A percentile compares a stretch with the other conserved stretches of the same genome.
Conservation (phyloP, 2,113 vertebrate genomes). For the Paradisaea rubra region DNA sequence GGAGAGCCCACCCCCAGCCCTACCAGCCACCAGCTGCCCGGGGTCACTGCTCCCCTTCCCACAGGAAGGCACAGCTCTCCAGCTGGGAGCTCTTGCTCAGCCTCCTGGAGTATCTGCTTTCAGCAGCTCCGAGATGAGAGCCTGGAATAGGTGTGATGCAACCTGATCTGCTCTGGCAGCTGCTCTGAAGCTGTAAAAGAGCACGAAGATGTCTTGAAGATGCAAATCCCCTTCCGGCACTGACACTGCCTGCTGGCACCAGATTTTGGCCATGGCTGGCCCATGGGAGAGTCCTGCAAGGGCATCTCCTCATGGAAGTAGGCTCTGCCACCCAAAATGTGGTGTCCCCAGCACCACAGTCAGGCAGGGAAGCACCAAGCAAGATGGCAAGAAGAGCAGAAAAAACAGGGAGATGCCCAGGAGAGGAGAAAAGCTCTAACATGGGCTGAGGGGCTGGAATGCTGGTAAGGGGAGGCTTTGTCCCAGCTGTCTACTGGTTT, state of each 20-base stretch:
- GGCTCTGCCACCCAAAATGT: neutral
- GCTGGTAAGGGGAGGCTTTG: neutral
- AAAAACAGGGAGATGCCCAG: neutral
- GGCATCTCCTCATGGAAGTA: accelerated
- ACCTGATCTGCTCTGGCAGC: constrained; percentile 34
- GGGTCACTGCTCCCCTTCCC: neutral
- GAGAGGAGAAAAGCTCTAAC: neutral
- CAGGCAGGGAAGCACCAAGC: neutral
- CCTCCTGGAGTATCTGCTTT: constrained; percentile 21
- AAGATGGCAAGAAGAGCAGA: neutral
- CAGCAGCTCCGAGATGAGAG: neutral
- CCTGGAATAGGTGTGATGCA: constrained; percentile 27
- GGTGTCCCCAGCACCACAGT: neutral
- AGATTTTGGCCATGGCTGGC: neutral
- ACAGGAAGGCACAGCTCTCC: neutral
- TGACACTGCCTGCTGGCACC: neutral
- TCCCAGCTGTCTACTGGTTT: neutral
- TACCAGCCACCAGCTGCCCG: neutral
- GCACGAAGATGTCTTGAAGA: neutral
- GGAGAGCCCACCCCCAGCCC: neutral
- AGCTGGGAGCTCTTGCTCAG: neutral
- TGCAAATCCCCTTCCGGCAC: neutral
- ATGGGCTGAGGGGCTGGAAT: neutral
- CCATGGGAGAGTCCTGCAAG: neutral
- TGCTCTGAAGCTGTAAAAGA: constrained; percentile 20